Evolutionary conservation across 2,797 vertebrate species (phyloP).

Genomic region (Ambastaia sidthimunki): DNA sequence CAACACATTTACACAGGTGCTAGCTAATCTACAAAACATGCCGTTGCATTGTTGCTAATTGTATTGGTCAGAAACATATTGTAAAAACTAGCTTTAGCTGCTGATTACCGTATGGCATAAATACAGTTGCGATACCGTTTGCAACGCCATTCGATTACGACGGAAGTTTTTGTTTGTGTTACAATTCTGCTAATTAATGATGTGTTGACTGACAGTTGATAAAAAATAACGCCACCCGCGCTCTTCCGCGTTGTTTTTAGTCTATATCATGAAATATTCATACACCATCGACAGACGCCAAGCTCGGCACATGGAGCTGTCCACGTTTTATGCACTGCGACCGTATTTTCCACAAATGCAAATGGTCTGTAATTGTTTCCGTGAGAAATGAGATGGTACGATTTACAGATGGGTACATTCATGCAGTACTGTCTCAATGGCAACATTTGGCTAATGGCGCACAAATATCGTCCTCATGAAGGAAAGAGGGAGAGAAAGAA

Average conservation of each 20-base stretch:
- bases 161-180: slow-evolving; percentile 40
- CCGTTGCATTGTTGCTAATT: neutral
- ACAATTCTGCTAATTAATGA: slow-evolving; percentile 38
- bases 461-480: slow-evolving; percentile 71
- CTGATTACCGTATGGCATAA: neutral
- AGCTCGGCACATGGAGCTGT: slow-evolving; percentile 37
- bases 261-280: slow-evolving; percentile 57
- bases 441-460: slow-evolving; percentile 75
- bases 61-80: neutral
- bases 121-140: neutral
- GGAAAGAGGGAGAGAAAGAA: slow-evolving; percentile 48
- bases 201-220: slow-evolving; percentile 43
- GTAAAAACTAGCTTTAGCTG: neutral
- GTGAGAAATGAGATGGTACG: slow-evolving; percentile 24
- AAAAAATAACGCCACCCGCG: slow-evolving; percentile 30
- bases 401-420: slow-evolving; percentile 50
- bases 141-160: neutral
- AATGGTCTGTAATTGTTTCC: slow-evolving; percentile 54
- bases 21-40: slow-evolving; percentile 20
- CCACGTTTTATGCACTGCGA: slow-evolving; percentile 25
- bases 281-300: slow-evolving; percentile 40
- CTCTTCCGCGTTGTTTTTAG: slow-evolving; percentile 16
- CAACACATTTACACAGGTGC: slow-evolving; percentile 32
- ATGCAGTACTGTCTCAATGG: slow-evolving; percentile 63
- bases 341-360: slow-evolving; percentile 53